Evolutionary conservation across 2,888 invertebrate genomes (phyloP).

Genomic region (Arrhopalites spinosus): DNA sequence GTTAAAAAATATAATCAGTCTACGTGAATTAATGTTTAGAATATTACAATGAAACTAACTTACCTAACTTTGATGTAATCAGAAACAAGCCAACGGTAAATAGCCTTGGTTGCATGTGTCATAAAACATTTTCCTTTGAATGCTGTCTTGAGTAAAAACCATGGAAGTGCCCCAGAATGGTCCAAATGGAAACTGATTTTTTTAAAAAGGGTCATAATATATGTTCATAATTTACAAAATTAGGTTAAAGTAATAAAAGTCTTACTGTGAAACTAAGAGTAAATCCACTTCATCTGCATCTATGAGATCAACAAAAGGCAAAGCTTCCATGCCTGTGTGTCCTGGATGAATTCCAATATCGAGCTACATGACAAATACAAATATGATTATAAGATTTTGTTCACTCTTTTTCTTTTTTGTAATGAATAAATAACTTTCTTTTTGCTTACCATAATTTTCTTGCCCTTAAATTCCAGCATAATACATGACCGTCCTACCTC

Average conservation of each 20-base stretch:
- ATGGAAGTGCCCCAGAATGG: conserved; percentile 96
- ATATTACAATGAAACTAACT: conserved; percentile 44
- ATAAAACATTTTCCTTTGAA: conserved; percentile 98
- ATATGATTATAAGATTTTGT: background rate
- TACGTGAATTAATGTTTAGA: background rate
- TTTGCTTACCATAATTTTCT: conserved; percentile 85
- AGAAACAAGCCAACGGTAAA: conserved; percentile 96
- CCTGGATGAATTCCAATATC: conserved; percentile 99
- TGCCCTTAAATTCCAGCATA: conserved; percentile 97
- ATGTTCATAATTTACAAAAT: background rate
- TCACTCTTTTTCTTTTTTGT: background rate
- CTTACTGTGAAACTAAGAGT: conserved; percentile 88
- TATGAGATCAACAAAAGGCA: conserved; percentile 96
- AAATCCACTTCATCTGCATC: conserved; percentile 97
- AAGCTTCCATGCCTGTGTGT: conserved; percentile 92
- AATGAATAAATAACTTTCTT: background rate
- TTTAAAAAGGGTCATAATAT: background rate
- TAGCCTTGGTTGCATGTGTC: conserved; percentile 99
- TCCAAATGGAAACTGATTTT: conserved; percentile 88
- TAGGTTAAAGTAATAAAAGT: background rate
- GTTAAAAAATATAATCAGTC: background rate
- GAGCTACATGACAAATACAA: conserved; percentile 64
- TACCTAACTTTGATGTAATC: conserved; percentile 98
- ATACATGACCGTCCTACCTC: conserved; percentile 99
- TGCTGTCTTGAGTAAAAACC: conserved; percentile 95